A percentile compares a stretch with the other conserved stretches of the same genome.
phyloP scores from a whole-genome alignment of 2,797 vertebrate genomes.

The Tragopan temminckii region DNA sequence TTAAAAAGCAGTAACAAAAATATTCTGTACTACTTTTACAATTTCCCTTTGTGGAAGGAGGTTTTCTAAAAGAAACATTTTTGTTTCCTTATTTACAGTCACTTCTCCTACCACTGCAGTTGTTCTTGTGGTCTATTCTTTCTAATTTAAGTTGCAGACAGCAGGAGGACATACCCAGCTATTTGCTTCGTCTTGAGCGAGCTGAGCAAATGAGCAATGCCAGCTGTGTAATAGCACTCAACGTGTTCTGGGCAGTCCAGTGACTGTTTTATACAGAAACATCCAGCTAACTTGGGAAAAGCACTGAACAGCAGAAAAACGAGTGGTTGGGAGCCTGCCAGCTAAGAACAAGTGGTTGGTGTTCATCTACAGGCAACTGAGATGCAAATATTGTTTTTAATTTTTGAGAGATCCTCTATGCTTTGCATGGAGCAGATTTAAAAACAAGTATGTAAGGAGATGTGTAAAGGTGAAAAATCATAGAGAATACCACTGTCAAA shows the following conservation, averaged over 20 bases:
- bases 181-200: constrained; percentile 33
- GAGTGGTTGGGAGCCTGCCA: neutral
- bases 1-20: constrained; percentile 52
- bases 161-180: neutral
- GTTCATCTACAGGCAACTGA: neutral
- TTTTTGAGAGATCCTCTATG: fast-evolving
- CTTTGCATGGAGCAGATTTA: neutral
- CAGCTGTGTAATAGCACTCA: neutral
- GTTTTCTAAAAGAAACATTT: constrained; percentile 44
- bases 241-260: neutral
- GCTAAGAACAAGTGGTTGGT: neutral
- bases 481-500: neutral
- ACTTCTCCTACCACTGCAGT: neutral
- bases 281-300: neutral
- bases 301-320: neutral
- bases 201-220: neutral
- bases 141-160: constrained; percentile 57
- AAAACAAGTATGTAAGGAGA: neutral
- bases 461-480: neutral
- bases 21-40: constrained; percentile 9
- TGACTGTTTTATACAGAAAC: neutral
- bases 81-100: constrained; percentile 49
- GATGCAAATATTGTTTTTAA: neutral
- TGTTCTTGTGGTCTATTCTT: constrained; percentile 50
- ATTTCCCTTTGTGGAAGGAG: constrained; percentile 30